phyloP scores from a whole-genome alignment of 2,888 invertebrate genomes.

The Tetragonisca angustula region DNA sequence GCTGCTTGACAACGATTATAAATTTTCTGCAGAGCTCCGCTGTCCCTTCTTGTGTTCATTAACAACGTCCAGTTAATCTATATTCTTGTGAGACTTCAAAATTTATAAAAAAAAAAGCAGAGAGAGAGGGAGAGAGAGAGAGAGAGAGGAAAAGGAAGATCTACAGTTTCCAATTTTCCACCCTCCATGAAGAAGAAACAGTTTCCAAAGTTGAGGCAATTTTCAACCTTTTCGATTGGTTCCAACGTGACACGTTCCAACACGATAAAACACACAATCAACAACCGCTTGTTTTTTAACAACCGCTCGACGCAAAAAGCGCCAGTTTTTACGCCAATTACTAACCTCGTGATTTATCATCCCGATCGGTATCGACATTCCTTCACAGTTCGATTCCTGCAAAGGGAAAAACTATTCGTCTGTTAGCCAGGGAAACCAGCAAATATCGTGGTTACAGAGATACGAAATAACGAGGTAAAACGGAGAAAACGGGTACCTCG shows the following conservation, averaged over 20 bases:
- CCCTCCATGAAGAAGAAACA: constrained; percentile 24
- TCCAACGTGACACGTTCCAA: constrained; percentile 13
- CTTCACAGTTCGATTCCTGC: neutral
- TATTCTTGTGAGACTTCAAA: constrained; percentile 13
- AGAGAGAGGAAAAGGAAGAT: constrained; percentile 32
- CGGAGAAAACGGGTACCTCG: constrained; percentile 20
- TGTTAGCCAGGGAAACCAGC: neutral
- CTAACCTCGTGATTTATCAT: constrained; percentile 22
- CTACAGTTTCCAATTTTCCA: constrained; percentile 65
- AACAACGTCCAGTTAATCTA: constrained; percentile 16
- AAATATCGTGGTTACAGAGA: neutral
- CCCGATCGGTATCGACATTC: neutral
- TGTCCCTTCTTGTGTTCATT: constrained; percentile 27
- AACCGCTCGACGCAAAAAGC: neutral
- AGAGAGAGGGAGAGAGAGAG: too few relatives aligned
- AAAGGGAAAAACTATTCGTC: neutral
- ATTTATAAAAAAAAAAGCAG: constrained; percentile 6
- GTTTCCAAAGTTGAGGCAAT: constrained; percentile 6
- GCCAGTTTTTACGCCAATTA: neutral
- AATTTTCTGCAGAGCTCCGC: neutral
- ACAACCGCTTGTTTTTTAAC: neutral
- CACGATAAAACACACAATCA: neutral
- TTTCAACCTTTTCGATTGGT: constrained; percentile 22
- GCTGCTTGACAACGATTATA: neutral
- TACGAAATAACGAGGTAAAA: constrained; percentile 40